Base-by-base conservation (phyloP, 2,888 invertebrate species). In the Xanthorhoe spadicearia region DNA sequence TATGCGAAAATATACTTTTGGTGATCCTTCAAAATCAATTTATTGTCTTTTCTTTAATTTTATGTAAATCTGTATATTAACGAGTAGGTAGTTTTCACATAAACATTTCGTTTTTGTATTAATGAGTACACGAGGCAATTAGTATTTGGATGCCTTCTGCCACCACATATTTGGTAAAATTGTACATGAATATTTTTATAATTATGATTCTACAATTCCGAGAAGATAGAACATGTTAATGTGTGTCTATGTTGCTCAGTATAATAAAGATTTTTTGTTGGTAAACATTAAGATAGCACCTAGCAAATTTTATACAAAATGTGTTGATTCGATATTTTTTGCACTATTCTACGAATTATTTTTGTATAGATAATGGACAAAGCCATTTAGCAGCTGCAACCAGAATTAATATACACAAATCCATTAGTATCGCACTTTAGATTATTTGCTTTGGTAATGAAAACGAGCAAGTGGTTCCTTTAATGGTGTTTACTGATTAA, bases 371-470 rank as follows among this genome's bases (percentile, higher is more conserved):
- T 59, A 63, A 61, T 82, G 82, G 83, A 81, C 79, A 62, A 15
- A 80, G 82, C 79, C 84, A 86, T 89, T 87, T 84, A 83, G 86
- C 84, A 82, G 81, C 83, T 83, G 82, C 83, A 81, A 84, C 84
- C 86, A 79, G 85, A 83, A 77, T 86, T 78, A 86, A 87, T 86
- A 85, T 83, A 85, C 82, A 80, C 81, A 80, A 80, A 81, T 81
- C 82, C 82, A 83, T 84, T 82, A 84, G 81, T 79, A 81, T 77
- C 77, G 77, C 78, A 83, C 83, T 84, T 82, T 82, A 83, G 77
- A 83, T 83, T 82, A 81, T 83, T 82, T 81, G 78, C 78, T 82
- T 81, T 82, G 73, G 79, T 81, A 82, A 84, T 81, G 79, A 82
- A 83, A 82, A 80, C 77, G 77, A 79, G 79, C 79, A 78, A 75